A percentile compares a stretch with the other conserved stretches of the same genome.
phyloP scores from a whole-genome alignment of 2,797 vertebrate genomes.

The Balearica regulorum region DNA sequence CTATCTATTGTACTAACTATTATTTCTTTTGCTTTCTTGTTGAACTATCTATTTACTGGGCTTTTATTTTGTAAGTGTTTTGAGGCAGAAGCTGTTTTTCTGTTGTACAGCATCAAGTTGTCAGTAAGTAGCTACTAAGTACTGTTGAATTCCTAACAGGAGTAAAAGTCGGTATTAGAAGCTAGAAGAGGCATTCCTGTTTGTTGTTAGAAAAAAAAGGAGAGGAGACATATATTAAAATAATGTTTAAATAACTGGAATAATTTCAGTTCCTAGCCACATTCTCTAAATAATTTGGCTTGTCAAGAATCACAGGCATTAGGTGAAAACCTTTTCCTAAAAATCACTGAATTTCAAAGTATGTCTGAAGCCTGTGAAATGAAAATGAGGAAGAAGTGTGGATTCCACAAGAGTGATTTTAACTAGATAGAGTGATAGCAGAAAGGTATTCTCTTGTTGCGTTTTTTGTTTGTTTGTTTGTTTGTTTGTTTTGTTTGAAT shows the following conservation, averaged over 20 bases:
- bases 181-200: background rate
- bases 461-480: background rate
- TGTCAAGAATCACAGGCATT: background rate
- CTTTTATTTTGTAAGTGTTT: background rate
- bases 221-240: background rate
- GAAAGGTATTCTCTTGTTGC: background rate
- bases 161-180: background rate
- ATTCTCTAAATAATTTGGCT: background rate
- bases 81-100: background rate
- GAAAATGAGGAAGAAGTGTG: background rate
- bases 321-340: background rate
- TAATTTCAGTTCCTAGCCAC: background rate
- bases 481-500: background rate
- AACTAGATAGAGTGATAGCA: background rate
- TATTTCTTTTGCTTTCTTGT: background rate
- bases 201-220: background rate
- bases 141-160: background rate
- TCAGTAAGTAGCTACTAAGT: background rate
- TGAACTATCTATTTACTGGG: background rate
- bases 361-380: background rate
- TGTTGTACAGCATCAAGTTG: background rate
- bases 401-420: background rate
- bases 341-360: background rate
- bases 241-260: background rate
- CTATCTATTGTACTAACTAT: background rate